A percentile compares a stretch with the other conserved stretches of the same genome.
Evolutionary conservation across 2,797 vertebrate species (phyloP).

Genomic region (Zenarchopterus dispar): DNA sequence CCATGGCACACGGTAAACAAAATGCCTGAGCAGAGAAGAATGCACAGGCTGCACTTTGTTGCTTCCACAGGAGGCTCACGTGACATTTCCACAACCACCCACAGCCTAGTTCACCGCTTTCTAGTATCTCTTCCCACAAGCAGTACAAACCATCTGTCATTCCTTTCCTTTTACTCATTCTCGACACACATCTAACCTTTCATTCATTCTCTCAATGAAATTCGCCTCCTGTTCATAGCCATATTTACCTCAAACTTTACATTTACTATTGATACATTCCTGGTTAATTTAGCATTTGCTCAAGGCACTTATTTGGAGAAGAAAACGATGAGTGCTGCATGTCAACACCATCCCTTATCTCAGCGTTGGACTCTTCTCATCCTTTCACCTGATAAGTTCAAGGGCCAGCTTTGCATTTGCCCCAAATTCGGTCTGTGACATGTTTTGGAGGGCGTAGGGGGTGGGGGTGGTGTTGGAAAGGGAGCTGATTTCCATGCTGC

Average conservation of each 20-base stretch:
- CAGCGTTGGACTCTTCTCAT: conserved; percentile 5
- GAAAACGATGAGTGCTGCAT: neutral
- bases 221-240: too few relatives aligned
- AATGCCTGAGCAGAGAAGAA: neutral
- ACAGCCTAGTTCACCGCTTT: conserved; percentile 2
- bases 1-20: neutral
- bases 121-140: conserved; percentile 28
- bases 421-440: conserved; percentile 1
- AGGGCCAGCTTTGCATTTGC: conserved; percentile 8
- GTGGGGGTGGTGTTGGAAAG: conserved; percentile 15
- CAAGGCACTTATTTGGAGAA: neutral
- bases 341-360: conserved; percentile 16
- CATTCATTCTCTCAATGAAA: too few relatives aligned
- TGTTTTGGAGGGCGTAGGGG: neutral
- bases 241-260: neutral
- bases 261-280: neutral
- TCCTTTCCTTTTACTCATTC: conserved; percentile 14
- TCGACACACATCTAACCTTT: too few relatives aligned
- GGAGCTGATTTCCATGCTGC: conserved; percentile 14
- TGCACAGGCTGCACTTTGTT: conserved; percentile 3
- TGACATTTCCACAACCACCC: conserved; percentile 10
- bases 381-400: conserved; percentile 34
- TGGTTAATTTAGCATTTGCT: neutral
- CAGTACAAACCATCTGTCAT: conserved; percentile 4
- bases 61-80: conserved; percentile 31